These are phyloP conservation scores for Delichon dasypus DNA, from an alignment of 2,797 vertebrate genomes.

Conservation along the genomic window DNA sequence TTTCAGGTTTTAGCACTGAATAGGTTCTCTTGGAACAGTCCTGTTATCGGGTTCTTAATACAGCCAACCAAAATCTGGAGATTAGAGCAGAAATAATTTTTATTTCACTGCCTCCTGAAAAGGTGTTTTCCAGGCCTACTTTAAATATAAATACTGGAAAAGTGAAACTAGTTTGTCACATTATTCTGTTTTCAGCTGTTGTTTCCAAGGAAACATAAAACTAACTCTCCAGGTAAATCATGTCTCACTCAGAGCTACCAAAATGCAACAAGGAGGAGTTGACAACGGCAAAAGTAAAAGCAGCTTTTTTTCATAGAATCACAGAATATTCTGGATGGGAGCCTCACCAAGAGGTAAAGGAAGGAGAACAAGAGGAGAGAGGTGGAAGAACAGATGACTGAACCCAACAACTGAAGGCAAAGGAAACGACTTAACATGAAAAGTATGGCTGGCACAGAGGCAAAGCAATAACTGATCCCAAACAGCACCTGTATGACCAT, in stretches of 20 bases:
- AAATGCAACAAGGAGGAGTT: not conserved
- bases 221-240: not conserved
- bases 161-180: not conserved
- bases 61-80: not conserved
- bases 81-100: not conserved
- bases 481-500: rapidly evolving
- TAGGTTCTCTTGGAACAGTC: not conserved
- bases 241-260: not conserved
- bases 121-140: not conserved
- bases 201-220: not conserved
- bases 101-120: not conserved
- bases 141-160: not conserved
- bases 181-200: not conserved
- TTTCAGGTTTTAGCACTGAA: not conserved
- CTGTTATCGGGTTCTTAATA: not conserved
- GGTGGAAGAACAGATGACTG: not conserved
- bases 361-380: not conserved
- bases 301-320: not conserved
- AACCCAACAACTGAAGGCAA: not conserved
- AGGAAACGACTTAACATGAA: rapidly evolving
- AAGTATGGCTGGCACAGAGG: not conserved
- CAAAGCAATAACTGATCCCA: not conserved
- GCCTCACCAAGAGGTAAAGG: not conserved
- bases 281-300: not conserved
- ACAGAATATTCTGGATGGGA: not conserved